phyloP scores from a whole-genome alignment of 2,113 vertebrate species.

The Chamaea fasciata region DNA sequence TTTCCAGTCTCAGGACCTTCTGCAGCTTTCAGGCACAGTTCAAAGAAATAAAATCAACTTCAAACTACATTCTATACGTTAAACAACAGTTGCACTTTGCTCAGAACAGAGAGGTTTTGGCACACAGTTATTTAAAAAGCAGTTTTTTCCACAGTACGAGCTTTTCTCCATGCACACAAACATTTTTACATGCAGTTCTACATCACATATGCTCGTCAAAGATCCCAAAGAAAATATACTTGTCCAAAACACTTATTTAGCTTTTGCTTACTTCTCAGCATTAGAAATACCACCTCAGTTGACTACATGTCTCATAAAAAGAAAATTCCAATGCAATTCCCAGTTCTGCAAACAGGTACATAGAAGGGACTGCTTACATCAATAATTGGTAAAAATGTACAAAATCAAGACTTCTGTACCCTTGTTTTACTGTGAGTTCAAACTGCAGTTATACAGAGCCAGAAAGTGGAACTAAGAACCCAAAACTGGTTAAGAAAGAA shows the following conservation, averaged over 20 bases:
- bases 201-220: slow-evolving; percentile 7
- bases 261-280: slow-evolving; percentile 14
- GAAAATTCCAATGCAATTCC: slow-evolving; percentile 12
- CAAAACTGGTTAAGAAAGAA: slow-evolving; percentile 6
- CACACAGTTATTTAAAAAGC: slow-evolving; percentile 11
- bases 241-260: slow-evolving; percentile 7
- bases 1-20: background rate
- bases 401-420: background rate
- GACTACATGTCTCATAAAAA: background rate
- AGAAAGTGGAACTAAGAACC: slow-evolving; percentile 29
- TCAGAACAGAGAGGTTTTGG: slow-evolving; percentile 32
- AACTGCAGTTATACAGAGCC: slow-evolving; percentile 35
- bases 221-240: background rate
- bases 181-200: slow-evolving; percentile 50
- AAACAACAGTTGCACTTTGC: slow-evolving; percentile 36
- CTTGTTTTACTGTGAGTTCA: background rate
- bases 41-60: background rate
- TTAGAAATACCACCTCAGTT: background rate
- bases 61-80: slow-evolving; percentile 14
- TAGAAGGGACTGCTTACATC: slow-evolving; percentile 1
- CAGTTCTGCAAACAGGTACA: slow-evolving; percentile 17
- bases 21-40: slow-evolving; percentile 22
- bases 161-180: slow-evolving; percentile 61
- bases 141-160: background rate
- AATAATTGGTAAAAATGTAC: background rate